A percentile compares a stretch with the other conserved stretches of the same genome.
phyloP scores from a whole-genome alignment of 2,888 invertebrate species.

The Torymus texanus region DNA sequence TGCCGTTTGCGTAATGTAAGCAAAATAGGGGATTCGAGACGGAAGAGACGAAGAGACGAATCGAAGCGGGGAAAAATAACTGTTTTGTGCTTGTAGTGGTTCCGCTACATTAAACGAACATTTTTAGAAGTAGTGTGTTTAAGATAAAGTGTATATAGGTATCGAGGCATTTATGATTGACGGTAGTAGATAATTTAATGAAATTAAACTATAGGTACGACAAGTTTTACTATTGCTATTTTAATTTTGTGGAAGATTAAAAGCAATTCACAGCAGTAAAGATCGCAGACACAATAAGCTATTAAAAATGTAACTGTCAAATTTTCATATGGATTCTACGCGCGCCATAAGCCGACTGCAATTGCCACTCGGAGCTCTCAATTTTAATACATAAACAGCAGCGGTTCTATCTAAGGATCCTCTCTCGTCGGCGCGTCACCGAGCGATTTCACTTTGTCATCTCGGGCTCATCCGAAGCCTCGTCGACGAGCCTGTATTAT shows the following conservation, averaged over 20 bases:
- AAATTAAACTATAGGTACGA: too few species aligned
- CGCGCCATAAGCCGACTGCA: constrained; percentile 12
- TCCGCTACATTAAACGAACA: too few species aligned
- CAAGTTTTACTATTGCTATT: too few species aligned
- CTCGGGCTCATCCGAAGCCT: constrained; percentile 63
- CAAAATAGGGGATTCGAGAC: too few species aligned
- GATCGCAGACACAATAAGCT: neutral
- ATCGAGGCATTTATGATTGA: too few species aligned
- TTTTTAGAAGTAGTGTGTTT: too few species aligned
- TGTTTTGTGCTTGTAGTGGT: too few species aligned
- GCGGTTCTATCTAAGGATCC: constrained; percentile 61
- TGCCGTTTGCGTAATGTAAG: too few species aligned
- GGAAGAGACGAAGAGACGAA: too few species aligned
- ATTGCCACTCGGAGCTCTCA: constrained; percentile 41
- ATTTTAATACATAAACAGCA: constrained; percentile 54
- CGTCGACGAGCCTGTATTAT: constrained; percentile 72
- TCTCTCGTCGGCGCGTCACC: constrained; percentile 52
- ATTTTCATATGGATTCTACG: neutral
- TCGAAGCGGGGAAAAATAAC: too few species aligned
- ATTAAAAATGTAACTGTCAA: constrained; percentile 47
- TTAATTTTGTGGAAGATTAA: neutral
- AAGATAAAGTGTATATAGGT: too few species aligned
- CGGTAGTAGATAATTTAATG: too few species aligned
- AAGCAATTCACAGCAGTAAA: constrained; percentile 11
- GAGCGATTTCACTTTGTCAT: constrained; percentile 72